Base-by-base conservation (phyloP, 2,113 vertebrate species). In the Pampusana beccarii region DNA sequence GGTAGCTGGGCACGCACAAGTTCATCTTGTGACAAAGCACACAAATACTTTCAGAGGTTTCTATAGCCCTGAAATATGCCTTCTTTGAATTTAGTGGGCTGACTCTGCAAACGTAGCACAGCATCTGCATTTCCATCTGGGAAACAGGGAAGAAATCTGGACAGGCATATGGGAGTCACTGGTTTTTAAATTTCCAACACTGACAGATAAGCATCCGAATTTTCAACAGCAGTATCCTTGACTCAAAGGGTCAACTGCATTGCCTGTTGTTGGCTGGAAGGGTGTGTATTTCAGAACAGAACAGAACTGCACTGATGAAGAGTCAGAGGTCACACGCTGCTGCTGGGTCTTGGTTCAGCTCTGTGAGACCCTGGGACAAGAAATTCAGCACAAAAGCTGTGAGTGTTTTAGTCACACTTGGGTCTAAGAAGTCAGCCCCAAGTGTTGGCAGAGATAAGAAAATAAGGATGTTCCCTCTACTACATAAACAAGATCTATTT, bases 91-190 rank as follows among this genome's bases (percentile, higher is more conserved):
- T 86, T 38, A 78, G 44, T 50, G 42, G 44, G 29, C 42, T 90
- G 38, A 40, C 36, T 92, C 60, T 60, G 42, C 88, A 84, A 93
- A 67, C 0, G 1, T 38, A 88, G 80, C 86, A 71, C 51, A 89
- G 80, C 92, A 92, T 89, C 91, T 95, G 96, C 77, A 91, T 88
- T 92, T 93, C 94, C 93, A 91, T 92, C 91, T 97, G 95, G 77
- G 64, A 89, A 86, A 40, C 8, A 14, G 46, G 64, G 53, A 80
- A 50, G 83, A 84, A 93, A 95, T 95, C 86, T 92, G 94, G 92
- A 89, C 69, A 57, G 77, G 71, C 89, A 84, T 91, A 92, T 81
- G 93, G 91, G 31, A 91, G 83, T 89, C 93, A 79, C 42, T 84
- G 48, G 13, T 79, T 66, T 86, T 89, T 74, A 71, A 34, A 60